Percentiles rank a stretch among this genome's conserved stretches.
Conservation (phyloP, 2,888 invertebrate species). For the Leptopilina drosophilae region DNA sequence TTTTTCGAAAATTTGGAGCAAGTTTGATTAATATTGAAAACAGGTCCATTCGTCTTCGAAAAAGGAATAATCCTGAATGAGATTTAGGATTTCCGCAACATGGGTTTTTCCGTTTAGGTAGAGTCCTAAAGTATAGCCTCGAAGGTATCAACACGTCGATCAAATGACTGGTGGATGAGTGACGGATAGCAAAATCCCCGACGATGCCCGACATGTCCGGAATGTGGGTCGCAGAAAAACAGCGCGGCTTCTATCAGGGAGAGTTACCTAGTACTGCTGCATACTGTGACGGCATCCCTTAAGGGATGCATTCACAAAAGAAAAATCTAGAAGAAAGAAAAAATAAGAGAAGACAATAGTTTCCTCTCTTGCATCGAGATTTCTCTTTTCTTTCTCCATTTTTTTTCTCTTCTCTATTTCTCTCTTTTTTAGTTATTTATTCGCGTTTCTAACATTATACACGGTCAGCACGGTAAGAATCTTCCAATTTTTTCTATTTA, state of each 20-base stretch:
- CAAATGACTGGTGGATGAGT: constrained; percentile 47
- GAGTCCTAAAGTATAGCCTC: constrained; percentile 42
- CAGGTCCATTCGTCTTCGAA: no score
- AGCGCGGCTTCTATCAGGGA: constrained; percentile 45
- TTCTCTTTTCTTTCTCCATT: background rate
- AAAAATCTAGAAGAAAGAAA: constrained; percentile 7
- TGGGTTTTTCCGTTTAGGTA: constrained; percentile 41
- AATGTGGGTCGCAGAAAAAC: constrained; percentile 70
- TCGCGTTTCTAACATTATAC: background rate
- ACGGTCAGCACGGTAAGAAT: no score
- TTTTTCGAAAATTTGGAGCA: no score
- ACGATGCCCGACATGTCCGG: constrained; percentile 68
- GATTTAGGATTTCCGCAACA: constrained; percentile 10
- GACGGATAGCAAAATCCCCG: constrained; percentile 63
- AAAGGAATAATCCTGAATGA: background rate
- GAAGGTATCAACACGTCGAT: constrained; percentile 61
- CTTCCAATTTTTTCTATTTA: no score
- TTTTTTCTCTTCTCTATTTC: background rate
- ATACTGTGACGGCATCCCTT: constrained; percentile 18
- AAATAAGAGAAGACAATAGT: constrained; percentile 9
- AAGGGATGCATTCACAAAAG: constrained; percentile 12
- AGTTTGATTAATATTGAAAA: no score
- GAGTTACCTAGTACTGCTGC: background rate
- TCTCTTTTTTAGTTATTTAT: background rate
- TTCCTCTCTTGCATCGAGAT: background rate